Percentiles rank a stretch among this genome's conserved stretches.
phyloP scores from a whole-genome alignment of 2,888 invertebrate species.

The Pyrrhosoma nymphula region DNA sequence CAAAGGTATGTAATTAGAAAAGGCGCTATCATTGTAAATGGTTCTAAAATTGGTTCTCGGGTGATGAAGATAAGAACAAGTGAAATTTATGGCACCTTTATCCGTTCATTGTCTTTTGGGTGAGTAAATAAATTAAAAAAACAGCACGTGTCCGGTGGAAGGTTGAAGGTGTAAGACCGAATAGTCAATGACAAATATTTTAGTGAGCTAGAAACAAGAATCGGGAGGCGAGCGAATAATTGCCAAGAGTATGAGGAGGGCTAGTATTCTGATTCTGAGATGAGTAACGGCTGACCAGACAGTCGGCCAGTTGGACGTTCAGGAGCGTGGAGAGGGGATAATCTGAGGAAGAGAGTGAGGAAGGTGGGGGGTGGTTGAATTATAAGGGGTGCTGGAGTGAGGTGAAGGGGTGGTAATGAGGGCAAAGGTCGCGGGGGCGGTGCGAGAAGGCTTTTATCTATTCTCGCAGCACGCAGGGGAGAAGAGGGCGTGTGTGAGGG shows the following conservation, averaged over 20 bases:
- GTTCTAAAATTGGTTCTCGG: not conserved
- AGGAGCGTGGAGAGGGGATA: not conserved
- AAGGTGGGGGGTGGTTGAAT: not conserved
- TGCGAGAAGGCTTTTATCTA: not conserved
- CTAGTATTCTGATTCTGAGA: not conserved
- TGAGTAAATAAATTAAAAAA: too few species aligned
- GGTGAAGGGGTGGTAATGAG: not conserved
- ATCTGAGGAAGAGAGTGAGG: not conserved
- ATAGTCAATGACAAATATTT: not conserved
- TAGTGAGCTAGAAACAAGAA: not conserved
- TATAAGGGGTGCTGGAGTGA: too few species aligned
- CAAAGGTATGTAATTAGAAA: not conserved
- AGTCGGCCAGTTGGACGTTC: not conserved
- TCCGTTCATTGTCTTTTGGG: not conserved
- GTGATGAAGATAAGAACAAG: not conserved
- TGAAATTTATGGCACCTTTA: not conserved
- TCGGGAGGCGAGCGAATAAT: not conserved
- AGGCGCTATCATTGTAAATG: not conserved
- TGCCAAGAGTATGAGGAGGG: not conserved
- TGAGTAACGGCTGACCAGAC: not conserved
- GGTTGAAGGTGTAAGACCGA: too few species aligned
- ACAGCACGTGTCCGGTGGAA: too few species aligned
- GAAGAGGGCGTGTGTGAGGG: not conserved
- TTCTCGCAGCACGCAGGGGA: not conserved
- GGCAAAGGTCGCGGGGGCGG: not conserved